These are phyloP conservation scores for Andrena camellia DNA, from an alignment of 2,888 invertebrate species.

Conservation along the genomic window DNA sequence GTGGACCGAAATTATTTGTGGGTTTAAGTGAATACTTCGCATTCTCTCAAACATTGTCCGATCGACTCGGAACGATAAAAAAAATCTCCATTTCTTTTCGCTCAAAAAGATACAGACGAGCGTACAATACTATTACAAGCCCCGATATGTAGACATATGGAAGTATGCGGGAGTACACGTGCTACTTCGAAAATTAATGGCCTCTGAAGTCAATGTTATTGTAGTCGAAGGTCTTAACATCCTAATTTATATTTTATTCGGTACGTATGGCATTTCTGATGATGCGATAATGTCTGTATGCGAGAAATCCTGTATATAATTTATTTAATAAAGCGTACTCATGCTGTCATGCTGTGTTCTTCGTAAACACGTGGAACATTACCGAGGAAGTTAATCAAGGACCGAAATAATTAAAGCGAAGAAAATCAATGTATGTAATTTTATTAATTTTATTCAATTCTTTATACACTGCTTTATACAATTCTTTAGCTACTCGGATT, in stretches of 20 bases:
- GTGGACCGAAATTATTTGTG: not conserved
- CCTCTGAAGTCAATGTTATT: slow-evolving; percentile 83
- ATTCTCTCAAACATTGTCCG: not conserved
- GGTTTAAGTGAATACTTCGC: not conserved
- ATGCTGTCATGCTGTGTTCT: slow-evolving; percentile 33
- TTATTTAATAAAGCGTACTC: slow-evolving; percentile 83
- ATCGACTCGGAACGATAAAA: not conserved
- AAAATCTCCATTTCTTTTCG: not conserved
- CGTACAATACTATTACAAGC: not conserved
- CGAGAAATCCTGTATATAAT: slow-evolving; percentile 81
- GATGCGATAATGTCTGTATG: slow-evolving; percentile 69
- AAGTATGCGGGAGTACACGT: slow-evolving; percentile 38
- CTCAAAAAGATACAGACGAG: not conserved
- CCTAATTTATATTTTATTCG: slow-evolving; percentile 70
- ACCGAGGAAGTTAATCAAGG: too few relatives aligned
- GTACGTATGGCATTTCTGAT: slow-evolving; percentile 44
- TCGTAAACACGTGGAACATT: not conserved
- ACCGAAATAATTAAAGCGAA: too few relatives aligned
- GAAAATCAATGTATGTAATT: too few relatives aligned
- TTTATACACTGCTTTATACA: not conserved
- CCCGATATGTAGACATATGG: slow-evolving; percentile 7
- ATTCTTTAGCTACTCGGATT: too few relatives aligned
- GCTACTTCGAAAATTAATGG: slow-evolving; percentile 67
- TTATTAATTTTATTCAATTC: not conserved
- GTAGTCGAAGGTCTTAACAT: slow-evolving; percentile 76